Evolutionary conservation across 1,140 invertebrate genomes (phyloP), one percentile per base, ranked within the genome.

Genomic region (Oedothorax gibbosus): DNA sequence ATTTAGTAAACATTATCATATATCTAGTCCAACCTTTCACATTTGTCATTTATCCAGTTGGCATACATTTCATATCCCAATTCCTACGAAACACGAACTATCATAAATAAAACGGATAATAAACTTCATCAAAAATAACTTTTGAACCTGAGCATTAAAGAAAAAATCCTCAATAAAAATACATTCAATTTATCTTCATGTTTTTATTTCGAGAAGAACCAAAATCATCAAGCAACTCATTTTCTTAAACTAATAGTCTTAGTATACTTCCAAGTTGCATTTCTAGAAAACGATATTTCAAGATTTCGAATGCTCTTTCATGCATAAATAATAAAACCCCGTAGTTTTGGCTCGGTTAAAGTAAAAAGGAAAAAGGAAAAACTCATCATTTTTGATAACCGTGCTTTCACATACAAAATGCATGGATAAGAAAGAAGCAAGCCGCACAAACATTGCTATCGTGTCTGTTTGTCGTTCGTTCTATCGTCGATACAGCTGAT

Each of bases 311-410:
- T 66, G 35, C 50, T 50, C 15, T 50, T 79, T 79, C 56, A 51
- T 62, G 76, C 49, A 79, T 79, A 54, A 79, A 79, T 66, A 79
- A 79, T 79, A 62, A 79, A 68, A 62, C 49, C 73, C 51, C 56
- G 50, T 3, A 76, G 5, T 12, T 65, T 79, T 64, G 60, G 51
- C 62, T 20, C 76, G 10, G 68, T 35, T 20, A 18, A 20, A 66
- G 35, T 20, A 14, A 62, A 66, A 73, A 56, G 9, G 8, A 72
- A 56, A 73, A n/a, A 54, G 14, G 35, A 21, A 62, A 60, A 77
- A 77, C 57, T 14, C 64, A 79, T 79, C 64, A 79, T 79, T 79
- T 79, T 79, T 79, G 76, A 79, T 79, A 79, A 79, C 69, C 62
- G 62, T 53, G 56, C 75, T 79, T 62, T 79, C 64, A 53, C 56